phyloP scores from a whole-genome alignment of 2,113 vertebrate genomes.

The Tachycineta bicolor region DNA sequence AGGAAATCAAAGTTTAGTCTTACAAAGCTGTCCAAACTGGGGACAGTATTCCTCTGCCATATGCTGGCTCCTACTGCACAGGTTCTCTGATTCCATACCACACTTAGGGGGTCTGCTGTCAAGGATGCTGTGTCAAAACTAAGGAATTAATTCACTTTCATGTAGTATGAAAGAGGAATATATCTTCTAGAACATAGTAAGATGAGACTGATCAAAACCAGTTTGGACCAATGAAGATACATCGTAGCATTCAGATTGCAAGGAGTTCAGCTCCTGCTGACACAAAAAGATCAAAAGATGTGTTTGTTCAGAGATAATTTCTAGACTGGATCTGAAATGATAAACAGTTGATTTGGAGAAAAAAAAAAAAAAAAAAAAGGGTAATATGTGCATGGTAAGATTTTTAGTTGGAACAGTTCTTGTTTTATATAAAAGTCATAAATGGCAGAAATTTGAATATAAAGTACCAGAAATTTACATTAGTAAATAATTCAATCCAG shows the following conservation, averaged over 20 bases:
- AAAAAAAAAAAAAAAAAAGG: not conserved
- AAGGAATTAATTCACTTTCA: not conserved
- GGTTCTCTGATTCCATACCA: not conserved
- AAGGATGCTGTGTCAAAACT: not conserved
- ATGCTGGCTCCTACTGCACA: not conserved
- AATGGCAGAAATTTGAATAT: not conserved
- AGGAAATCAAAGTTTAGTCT: not conserved
- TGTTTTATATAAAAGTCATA: not conserved
- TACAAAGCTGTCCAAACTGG: not conserved
- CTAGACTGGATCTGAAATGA: not conserved
- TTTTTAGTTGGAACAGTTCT: not conserved
- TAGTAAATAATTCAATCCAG: not conserved
- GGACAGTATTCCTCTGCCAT: not conserved
- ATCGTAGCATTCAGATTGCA: not conserved
- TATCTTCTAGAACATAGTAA: not conserved
- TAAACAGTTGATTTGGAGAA: not conserved
- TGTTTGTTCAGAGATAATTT: not conserved
- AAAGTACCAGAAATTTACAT: not conserved
- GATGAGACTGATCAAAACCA: not conserved
- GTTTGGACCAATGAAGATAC: not conserved
- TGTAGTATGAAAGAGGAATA: not conserved
- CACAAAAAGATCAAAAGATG: not conserved
- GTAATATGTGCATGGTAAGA: not conserved
- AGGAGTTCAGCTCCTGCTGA: not conserved
- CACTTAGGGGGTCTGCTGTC: accelerated